Percentiles rank a stretch among this genome's conserved stretches.
Conservation (phyloP, 2,888 invertebrate species). For the Pocota personata region DNA sequence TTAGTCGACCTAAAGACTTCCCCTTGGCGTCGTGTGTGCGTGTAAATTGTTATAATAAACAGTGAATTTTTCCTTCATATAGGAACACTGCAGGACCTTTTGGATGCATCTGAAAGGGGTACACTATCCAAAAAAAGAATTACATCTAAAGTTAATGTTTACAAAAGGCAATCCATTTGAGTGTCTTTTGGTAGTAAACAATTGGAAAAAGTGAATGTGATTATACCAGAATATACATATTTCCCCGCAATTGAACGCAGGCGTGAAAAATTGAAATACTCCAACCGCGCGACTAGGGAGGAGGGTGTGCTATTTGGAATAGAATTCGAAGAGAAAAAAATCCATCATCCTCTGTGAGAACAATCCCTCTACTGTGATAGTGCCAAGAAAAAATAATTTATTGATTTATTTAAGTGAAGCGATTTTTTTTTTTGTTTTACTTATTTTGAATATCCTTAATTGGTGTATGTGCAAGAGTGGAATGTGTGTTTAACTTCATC, state of each 20-base stretch:
- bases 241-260: constrained; percentile 63
- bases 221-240: constrained; percentile 66
- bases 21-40: constrained; percentile 51
- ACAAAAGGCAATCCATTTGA: constrained; percentile 57
- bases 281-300: constrained; percentile 18
- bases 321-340: constrained; percentile 56
- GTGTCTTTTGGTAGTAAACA: constrained; percentile 58
- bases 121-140: constrained; percentile 39
- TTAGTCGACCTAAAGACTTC: constrained; percentile 63
- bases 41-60: constrained; percentile 57
- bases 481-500: constrained; percentile 37
- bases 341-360: constrained; percentile 44
- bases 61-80: constrained; percentile 8
- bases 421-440: too few species aligned
- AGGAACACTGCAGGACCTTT: constrained; percentile 23
- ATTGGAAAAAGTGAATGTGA: constrained; percentile 56
- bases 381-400: constrained; percentile 65
- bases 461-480: constrained; percentile 18
- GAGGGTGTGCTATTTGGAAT: constrained; percentile 56
- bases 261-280: constrained; percentile 63
- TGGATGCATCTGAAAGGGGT: constrained; percentile 21
- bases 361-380: constrained; percentile 56
- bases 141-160: constrained; percentile 41
- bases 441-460: constrained; percentile 28
- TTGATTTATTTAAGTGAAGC: constrained; percentile 60